These are phyloP conservation scores for Halcyon malimbica DNA, from an alignment of 2,113 vertebrate genomes.

Conservation along the genomic window DNA sequence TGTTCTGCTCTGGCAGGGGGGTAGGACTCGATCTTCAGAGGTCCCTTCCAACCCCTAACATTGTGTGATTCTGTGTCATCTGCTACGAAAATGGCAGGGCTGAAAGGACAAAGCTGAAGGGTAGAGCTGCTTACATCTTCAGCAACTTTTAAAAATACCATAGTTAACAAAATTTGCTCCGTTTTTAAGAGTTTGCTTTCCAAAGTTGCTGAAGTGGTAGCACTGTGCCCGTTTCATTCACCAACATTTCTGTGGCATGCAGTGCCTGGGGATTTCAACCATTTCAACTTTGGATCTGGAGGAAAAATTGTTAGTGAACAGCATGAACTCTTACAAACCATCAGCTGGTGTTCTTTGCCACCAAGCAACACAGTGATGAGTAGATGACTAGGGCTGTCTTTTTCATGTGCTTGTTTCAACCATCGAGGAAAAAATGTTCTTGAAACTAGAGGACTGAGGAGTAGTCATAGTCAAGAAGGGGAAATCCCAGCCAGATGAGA, in stretches of 20 bases:
- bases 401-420: neutral
- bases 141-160: neutral
- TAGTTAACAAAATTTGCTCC: neutral
- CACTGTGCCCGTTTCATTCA: neutral
- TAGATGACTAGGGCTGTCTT: neutral
- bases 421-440: accelerated
- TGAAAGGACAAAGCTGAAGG: neutral
- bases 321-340: neutral
- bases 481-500: neutral
- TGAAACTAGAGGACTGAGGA: neutral
- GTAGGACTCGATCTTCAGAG: no score
- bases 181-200: neutral
- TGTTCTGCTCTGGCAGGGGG: no score
- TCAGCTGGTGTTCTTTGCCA: neutral
- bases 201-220: neutral
- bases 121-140: neutral
- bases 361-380: neutral
- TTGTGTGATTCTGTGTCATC: neutral
- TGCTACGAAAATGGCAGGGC: neutral
- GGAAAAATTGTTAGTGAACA: neutral
- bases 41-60: no score
- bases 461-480: neutral
- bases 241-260: neutral
- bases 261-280: neutral
- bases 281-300: neutral